Base-by-base conservation (phyloP, 2,113 vertebrate genomes). In the Eurystomus gularis region DNA sequence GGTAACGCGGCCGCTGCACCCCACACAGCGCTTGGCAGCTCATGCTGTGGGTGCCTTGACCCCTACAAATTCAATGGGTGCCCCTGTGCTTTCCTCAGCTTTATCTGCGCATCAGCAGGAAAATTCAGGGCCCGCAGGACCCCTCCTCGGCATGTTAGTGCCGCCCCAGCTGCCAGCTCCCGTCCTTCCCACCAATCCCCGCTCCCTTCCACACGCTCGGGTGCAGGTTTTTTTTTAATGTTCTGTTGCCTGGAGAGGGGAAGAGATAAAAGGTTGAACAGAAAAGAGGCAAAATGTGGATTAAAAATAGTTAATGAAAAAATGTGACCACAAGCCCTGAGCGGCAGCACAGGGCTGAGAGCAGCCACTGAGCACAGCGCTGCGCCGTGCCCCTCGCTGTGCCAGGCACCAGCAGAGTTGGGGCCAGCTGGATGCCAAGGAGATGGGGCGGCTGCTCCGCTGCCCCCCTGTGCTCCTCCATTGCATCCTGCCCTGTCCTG, bases 271-370 rank as follows among this genome's bases (percentile, higher is more conserved):
- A 91, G 37, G 46, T 83, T 70, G 58, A 90, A 84, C 0, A 2
- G 92, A 81, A 54, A 95, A 90, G 51, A 90, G 90, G 93, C 92
- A 91, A 95, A 96, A 95, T 51, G 24, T 37, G 80, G 93, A 91
- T 96, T 93, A 95, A 97, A 96, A 96, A 97, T 84, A 95, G 91
- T 93, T 94, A 91, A 95, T 90, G 90, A 94, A 96, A 94, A 90
- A 93, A 93, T 96, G 93, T 72, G 93, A 95, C 93, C 39, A 17
- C 84, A 66, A 96, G 33, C 75, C 46, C 83, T 61, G 90, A 85
- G 31, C 69, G 37, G 48, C 82, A 89, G 78, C 0, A 9, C 77
- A 54, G 77, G 69, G 76, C 90, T 93, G 44, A 80, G 82, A 70
- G 4, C 91, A 91, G 48, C 20, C 9, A 9, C 40, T 3, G 5